These are phyloP conservation scores for Subacronicta megacephala DNA, from an alignment of 2,888 invertebrate species.

Conservation along the genomic window DNA sequence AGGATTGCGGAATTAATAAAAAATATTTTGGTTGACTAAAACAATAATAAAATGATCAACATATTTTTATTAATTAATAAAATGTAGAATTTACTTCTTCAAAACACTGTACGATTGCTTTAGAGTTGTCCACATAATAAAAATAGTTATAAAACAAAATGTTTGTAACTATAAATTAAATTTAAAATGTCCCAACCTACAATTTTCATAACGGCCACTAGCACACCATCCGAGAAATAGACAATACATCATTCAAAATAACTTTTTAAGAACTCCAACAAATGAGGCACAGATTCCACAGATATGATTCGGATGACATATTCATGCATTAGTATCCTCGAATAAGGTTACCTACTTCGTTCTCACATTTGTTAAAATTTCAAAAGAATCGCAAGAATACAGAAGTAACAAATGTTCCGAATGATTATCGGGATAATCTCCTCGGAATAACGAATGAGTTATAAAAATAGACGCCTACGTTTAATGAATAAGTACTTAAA, in stretches of 20 bases:
- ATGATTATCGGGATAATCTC: conserved; percentile 30
- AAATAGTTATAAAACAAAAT: conserved; percentile 4
- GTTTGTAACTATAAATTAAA: not conserved
- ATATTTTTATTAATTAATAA: conserved; percentile 24
- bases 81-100: conserved; percentile 10
- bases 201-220: conserved; percentile 8
- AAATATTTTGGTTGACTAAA: conserved; percentile 1
- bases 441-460: conserved; percentile 29
- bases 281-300: conserved; percentile 53
- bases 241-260: conserved; percentile 47
- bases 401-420: conserved; percentile 35
- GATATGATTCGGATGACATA: conserved; percentile 53
- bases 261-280: conserved; percentile 38
- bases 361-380: conserved; percentile 19
- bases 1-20: conserved; percentile 17
- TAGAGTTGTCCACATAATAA: not conserved
- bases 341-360: conserved; percentile 57
- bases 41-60: conserved; percentile 2
- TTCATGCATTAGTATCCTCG: conserved; percentile 36
- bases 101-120: conserved; percentile 4
- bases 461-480: conserved; percentile 30
- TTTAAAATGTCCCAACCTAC: not conserved
- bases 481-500: conserved; percentile 36
- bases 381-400: conserved; percentile 20
- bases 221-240: conserved; percentile 33